Percentiles rank a stretch among this genome's conserved stretches.
These are phyloP conservation scores for Watsonalla binaria DNA, from an alignment of 2,888 invertebrate genomes.

Conservation along the genomic window DNA sequence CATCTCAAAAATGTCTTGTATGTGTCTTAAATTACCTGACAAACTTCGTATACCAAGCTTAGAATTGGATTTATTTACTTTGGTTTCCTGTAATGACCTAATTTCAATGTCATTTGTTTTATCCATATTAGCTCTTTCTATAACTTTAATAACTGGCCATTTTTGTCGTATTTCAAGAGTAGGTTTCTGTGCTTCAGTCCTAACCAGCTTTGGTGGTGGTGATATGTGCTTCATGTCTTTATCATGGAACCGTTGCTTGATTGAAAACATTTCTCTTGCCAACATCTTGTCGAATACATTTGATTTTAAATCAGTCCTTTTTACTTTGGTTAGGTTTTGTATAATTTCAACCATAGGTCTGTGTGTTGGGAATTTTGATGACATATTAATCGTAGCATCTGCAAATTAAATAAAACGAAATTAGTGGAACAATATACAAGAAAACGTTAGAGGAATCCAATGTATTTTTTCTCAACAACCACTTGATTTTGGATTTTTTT, in stretches of 20 bases:
- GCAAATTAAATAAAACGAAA: slow-evolving; percentile 12
- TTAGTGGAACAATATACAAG: too few species aligned
- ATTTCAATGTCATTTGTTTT: slow-evolving; percentile 1
- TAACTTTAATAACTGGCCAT: slow-evolving; percentile 44
- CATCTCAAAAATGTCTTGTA: neutral
- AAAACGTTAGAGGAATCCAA: too few species aligned
- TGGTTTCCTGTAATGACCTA: neutral
- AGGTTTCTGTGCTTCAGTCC: slow-evolving; percentile 34
- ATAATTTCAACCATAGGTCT: slow-evolving; percentile 26
- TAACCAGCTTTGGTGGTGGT: slow-evolving; percentile 25
- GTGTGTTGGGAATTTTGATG: slow-evolving; percentile 14
- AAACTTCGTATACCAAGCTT: slow-evolving; percentile 52
- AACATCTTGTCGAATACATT: slow-evolving; percentile 57
- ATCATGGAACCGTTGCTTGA: slow-evolving; percentile 45
- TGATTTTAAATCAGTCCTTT: slow-evolving; percentile 39
- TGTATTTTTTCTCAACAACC: too few species aligned
- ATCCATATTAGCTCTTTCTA: slow-evolving; percentile 17
- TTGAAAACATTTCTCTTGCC: slow-evolving; percentile 55
- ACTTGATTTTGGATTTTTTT: too few species aligned
- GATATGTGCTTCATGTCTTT: slow-evolving; percentile 30
- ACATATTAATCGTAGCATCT: slow-evolving; percentile 24
- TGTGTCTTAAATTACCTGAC: slow-evolving; percentile 10
- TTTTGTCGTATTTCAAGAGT: slow-evolving; percentile 48
- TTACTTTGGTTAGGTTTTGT: slow-evolving; percentile 22
- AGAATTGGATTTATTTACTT: slow-evolving; percentile 5